Conservation (phyloP, 2,113 vertebrate species). For the Cottus gobio region DNA sequence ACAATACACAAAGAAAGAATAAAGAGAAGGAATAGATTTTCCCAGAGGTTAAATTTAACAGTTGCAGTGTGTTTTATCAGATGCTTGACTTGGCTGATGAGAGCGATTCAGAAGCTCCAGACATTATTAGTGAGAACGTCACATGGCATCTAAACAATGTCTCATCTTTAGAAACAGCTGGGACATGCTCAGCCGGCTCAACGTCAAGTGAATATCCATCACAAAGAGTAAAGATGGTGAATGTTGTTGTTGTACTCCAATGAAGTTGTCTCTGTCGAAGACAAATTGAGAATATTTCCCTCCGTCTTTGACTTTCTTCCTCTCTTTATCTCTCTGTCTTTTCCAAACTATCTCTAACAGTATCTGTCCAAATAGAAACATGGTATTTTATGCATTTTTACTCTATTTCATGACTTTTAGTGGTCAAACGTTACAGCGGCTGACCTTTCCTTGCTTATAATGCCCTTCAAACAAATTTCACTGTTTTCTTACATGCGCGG, state of each 20-base stretch:
- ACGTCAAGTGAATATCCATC: conserved; percentile 7
- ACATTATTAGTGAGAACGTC: background rate
- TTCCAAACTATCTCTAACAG: conserved; percentile 14
- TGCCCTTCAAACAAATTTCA: conserved; percentile 39
- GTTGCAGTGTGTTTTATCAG: conserved; percentile 21
- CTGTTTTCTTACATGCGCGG: conserved; percentile 52
- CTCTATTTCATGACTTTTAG: conserved; percentile 14
- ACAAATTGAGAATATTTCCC: background rate
- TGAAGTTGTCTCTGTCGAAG: background rate
- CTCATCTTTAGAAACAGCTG: background rate
- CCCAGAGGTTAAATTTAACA: conserved; percentile 10
- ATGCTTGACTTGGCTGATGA: background rate
- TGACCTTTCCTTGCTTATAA: conserved; percentile 51
- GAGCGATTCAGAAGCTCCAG: conserved; percentile 18
- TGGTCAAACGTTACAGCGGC: conserved; percentile 50
- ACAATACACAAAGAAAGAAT: background rate
- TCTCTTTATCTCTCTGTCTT: conserved; percentile 9
- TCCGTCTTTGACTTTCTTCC: background rate
- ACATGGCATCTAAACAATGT: conserved; percentile 22
- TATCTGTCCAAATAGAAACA: conserved; percentile 6
- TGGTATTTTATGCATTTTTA: conserved; percentile 14
- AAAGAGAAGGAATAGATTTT: background rate
- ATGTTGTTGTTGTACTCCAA: background rate
- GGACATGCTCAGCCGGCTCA: background rate
- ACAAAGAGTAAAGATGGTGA: conserved; percentile 1